Conservation (phyloP, 2,113 vertebrate species). For the Antechinus stuartii region DNA sequence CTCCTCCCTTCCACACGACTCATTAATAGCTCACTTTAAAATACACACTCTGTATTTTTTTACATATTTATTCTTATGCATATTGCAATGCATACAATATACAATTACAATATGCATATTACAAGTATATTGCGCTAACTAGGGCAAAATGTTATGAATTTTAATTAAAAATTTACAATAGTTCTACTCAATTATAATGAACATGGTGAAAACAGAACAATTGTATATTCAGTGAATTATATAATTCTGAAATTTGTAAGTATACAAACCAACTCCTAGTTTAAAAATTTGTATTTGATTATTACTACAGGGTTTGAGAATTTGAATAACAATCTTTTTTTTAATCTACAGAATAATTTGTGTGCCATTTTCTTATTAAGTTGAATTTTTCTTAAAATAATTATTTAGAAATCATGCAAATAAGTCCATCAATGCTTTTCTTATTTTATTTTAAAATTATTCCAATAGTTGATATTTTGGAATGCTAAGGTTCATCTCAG, state of each 20-base stretch:
- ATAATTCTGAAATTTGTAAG: not conserved
- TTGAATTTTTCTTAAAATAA: not conserved
- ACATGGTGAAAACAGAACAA: not conserved
- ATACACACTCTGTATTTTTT: accelerated
- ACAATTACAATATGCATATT: too few species aligned
- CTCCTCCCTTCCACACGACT: too few species aligned
- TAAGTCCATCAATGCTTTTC: not conserved
- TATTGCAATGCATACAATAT: not conserved
- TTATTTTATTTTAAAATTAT: not conserved
- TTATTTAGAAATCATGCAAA: not conserved
- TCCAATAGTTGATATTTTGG: conserved; percentile 16
- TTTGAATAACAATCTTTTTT: conserved; percentile 1
- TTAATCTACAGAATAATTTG: not conserved
- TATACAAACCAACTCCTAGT: not conserved
- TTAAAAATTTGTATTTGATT: conserved; percentile 22
- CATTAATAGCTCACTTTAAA: not conserved
- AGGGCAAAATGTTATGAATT: conserved; percentile 3
- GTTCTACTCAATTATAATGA: not conserved
- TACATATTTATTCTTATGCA: not conserved
- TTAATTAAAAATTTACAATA: not conserved
- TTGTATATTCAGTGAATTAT: not conserved
- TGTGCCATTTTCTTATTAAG: not conserved
- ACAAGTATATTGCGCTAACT: conserved; percentile 32
- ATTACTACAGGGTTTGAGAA: conserved; percentile 15
- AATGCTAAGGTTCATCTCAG: conserved; percentile 31